phyloP scores from a whole-genome alignment of 2,113 vertebrate genomes.

The Microcebus lehilahytsara region DNA sequence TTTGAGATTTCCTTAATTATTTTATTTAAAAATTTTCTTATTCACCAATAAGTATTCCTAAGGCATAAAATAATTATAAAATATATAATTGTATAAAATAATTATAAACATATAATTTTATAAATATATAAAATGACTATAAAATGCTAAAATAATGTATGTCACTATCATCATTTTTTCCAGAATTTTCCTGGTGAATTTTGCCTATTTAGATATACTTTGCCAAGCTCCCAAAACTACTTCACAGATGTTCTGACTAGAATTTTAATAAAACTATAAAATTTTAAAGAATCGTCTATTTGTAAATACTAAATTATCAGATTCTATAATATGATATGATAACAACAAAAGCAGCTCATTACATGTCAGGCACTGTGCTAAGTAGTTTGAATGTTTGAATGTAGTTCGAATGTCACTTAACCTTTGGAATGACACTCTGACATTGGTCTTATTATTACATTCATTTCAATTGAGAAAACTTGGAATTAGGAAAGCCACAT shows the following conservation, averaged over 20 bases:
- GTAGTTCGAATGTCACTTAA: not conserved
- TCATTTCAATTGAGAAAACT: not conserved
- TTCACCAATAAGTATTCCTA: not conserved
- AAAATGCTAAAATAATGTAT: not conserved
- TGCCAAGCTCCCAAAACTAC: not conserved
- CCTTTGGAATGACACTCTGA: not conserved
- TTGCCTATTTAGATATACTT: not conserved
- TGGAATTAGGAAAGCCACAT: not conserved
- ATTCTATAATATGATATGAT: not conserved
- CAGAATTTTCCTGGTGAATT: not conserved
- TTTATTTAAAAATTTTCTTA: constrained; percentile 3
- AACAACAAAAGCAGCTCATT: not conserved
- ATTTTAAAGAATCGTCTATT: not conserved
- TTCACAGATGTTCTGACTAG: not conserved
- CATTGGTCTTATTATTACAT: not conserved
- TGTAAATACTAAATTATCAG: not conserved
- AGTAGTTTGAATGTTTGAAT: not conserved
- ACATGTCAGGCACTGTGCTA: not conserved
- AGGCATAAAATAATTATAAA: not conserved
- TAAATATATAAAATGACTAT: not conserved
- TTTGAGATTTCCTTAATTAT: not conserved
- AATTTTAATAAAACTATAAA: not conserved
- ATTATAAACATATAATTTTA: not conserved
- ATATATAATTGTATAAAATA: no score
- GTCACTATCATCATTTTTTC: not conserved